These are phyloP conservation scores for Suncus etruscus DNA, from an alignment of 2,113 vertebrate genomes.

Conservation along the genomic window DNA sequence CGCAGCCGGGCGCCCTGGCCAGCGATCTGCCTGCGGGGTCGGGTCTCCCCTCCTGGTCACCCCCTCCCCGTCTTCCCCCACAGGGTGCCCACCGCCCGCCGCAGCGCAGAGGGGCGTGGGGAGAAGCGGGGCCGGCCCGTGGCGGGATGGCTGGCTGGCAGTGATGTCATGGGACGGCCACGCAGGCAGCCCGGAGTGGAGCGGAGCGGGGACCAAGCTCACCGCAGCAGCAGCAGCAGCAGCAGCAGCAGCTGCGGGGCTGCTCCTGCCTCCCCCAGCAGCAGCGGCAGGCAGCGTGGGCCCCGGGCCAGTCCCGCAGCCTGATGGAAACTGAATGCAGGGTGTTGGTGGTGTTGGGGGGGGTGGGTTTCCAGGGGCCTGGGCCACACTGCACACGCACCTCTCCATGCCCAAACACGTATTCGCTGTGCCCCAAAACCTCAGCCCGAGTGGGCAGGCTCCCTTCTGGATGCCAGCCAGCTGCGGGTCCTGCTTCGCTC, in stretches of 20 bases:
- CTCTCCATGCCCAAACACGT: background rate
- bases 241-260: no score
- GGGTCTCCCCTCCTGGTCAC: no score
- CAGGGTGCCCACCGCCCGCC: background rate
- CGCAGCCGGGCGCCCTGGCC: background rate
- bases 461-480: no score
- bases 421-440: background rate
- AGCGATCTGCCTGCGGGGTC: background rate
- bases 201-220: background rate
- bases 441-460: no score
- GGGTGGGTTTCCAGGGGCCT: background rate
- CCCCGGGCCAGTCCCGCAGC: background rate
- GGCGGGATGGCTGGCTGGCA: constrained; percentile 56
- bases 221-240: no score
- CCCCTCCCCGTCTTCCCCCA: background rate
- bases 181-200: constrained; percentile 21
- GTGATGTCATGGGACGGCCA: constrained; percentile 72
- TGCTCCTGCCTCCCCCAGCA: background rate
- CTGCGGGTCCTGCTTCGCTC: background rate
- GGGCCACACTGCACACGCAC: background rate
- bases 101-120: constrained; percentile 50
- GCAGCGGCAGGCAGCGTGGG: background rate
- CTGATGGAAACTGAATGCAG: background rate
- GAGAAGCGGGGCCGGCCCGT: constrained; percentile 61
- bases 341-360: background rate